Conservation (phyloP, 2,888 invertebrate species). For the Thereva nobilitata region DNA sequence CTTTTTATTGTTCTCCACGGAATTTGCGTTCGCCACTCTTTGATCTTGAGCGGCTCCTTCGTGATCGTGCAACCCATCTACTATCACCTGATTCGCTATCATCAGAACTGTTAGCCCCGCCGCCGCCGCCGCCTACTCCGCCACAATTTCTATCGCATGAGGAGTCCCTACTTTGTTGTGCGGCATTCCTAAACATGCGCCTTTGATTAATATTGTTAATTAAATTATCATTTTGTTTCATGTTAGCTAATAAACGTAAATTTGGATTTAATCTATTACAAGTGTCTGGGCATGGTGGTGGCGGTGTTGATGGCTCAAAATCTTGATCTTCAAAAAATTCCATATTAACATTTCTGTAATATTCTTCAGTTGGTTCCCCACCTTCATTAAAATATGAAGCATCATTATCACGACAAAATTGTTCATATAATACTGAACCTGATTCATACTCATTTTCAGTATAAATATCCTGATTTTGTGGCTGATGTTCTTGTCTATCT, state of each 20-base stretch:
- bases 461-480: constrained; percentile 31
- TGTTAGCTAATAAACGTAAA: constrained; percentile 27
- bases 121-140: constrained; percentile 7
- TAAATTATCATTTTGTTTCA: constrained; percentile 9
- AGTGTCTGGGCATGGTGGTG: constrained; percentile 46
- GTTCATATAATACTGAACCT: constrained; percentile 48
- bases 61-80: constrained; percentile 46
- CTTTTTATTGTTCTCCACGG: constrained; percentile 37
- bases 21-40: constrained; percentile 48
- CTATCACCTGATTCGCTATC: constrained; percentile 48
- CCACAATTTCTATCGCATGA: constrained; percentile 37
- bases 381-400: constrained; percentile 48
- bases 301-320: constrained; percentile 47
- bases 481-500: constrained; percentile 34
- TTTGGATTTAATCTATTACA: constrained; percentile 41
- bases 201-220: constrained; percentile 1
- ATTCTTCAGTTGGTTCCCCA: constrained; percentile 49
- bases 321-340: constrained; percentile 48
- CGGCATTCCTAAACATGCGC: constrained; percentile 31
- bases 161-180: constrained; percentile 33
- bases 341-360: constrained; percentile 49
- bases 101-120: constrained; percentile 45
- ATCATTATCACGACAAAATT: constrained; percentile 47
- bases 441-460: constrained; percentile 49
- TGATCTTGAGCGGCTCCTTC: constrained; percentile 47